Evolutionary conservation across 2,113 vertebrate species (phyloP).

Genomic region (Sander lucioperca): DNA sequence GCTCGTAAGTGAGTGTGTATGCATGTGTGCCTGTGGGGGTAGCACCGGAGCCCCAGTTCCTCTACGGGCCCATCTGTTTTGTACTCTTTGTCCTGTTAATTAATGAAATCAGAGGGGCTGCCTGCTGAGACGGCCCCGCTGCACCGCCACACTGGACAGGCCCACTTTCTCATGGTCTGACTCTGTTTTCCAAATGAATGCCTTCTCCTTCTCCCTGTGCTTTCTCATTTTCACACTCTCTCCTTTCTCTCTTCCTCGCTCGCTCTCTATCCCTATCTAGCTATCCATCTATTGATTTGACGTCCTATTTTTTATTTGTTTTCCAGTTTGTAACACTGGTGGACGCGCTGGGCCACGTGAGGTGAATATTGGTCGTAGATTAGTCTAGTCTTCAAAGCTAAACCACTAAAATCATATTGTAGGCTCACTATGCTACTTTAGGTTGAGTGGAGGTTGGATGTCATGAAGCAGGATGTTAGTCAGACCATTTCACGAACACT

Average conservation of each 20-base stretch:
- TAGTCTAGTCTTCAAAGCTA: conserved; percentile 66
- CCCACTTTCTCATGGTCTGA: conserved; percentile 76
- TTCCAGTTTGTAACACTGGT: conserved; percentile 78
- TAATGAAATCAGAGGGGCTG: conserved; percentile 84
- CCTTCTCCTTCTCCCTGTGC: conserved; percentile 53
- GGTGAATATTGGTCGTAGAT: conserved; percentile 82
- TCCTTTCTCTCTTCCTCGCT: not conserved
- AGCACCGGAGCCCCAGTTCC: conserved; percentile 73
- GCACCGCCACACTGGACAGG: conserved; percentile 76
- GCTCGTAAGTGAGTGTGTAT: conserved; percentile 28
- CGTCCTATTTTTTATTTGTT: conserved; percentile 49
- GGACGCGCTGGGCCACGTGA: conserved; percentile 70
- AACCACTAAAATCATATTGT: conserved; percentile 76
- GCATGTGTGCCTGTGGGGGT: conserved; percentile 68
- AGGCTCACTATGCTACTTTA: conserved; percentile 67
- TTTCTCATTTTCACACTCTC: conserved; percentile 39
- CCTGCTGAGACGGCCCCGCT: conserved; percentile 80
- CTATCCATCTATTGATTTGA: conserved; percentile 44
- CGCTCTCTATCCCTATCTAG: not conserved
- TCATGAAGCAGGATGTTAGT: conserved; percentile 78
- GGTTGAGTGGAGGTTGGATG: conserved; percentile 72
- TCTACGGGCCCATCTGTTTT: conserved; percentile 85
- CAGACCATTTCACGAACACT: conserved; percentile 76
- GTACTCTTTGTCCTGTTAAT: conserved; percentile 86
- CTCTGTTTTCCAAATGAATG: conserved; percentile 79